A percentile compares a stretch with the other conserved stretches of the same genome.
phyloP scores from a whole-genome alignment of 1,140 invertebrate genomes.

The Drosophila tropicalis region DNA sequence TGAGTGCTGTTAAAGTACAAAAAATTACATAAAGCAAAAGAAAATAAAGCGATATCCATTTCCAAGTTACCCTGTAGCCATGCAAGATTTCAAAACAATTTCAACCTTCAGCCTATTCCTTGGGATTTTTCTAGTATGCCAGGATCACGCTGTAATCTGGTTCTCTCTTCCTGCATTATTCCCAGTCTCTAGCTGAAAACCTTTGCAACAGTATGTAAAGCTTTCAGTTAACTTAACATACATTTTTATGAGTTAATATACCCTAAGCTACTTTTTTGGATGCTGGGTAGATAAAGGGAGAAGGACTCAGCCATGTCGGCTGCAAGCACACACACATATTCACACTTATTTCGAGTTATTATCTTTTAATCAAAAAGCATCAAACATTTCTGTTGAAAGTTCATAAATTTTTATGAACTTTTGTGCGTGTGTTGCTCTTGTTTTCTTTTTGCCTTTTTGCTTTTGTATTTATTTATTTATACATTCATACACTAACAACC shows the following conservation, averaged over 20 bases:
- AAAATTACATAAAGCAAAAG: background rate
- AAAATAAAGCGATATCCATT: background rate
- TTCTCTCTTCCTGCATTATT: too few species aligned
- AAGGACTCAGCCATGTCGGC: constrained; percentile 13
- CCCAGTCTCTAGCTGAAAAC: too few species aligned
- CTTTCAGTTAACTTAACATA: background rate
- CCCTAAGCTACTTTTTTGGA: background rate
- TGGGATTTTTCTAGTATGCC: too few species aligned
- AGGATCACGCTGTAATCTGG: too few species aligned
- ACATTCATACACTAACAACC: constrained; percentile 12
- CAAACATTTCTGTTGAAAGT: constrained; percentile 40
- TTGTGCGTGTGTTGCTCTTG: constrained; percentile 24
- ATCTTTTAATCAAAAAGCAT: constrained; percentile 67
- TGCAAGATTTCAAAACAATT: too few species aligned
- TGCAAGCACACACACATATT: constrained; percentile 1
- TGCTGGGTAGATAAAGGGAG: background rate
- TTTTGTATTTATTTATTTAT: constrained; percentile 49
- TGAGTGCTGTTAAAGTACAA: constrained; percentile 4
- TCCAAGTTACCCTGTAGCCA: background rate
- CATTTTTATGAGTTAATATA: background rate
- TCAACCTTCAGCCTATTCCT: too few species aligned
- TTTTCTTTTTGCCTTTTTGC: constrained; percentile 21
- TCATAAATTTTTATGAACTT: constrained; percentile 76
- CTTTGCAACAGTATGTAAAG: too few species aligned
- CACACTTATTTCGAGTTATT: constrained; percentile 39